Evolutionary conservation across 2,797 vertebrate species (phyloP).

Genomic region (Betta splendens): DNA sequence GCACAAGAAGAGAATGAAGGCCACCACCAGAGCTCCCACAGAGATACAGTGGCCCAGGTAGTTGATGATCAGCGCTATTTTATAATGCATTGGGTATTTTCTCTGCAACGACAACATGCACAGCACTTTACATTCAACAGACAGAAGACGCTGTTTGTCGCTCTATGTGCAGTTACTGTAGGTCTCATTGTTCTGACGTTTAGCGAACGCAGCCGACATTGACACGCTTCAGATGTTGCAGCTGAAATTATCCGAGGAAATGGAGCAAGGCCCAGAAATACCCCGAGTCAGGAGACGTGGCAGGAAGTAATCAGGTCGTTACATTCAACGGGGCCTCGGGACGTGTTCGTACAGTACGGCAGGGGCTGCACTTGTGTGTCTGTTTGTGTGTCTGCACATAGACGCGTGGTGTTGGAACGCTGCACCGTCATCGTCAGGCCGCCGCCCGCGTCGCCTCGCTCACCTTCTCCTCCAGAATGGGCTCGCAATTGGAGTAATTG

Average conservation of each 20-base stretch:
- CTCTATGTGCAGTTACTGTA: no score
- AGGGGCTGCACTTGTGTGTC: background rate
- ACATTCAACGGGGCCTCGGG: slow-evolving; percentile 14
- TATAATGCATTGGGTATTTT: slow-evolving; percentile 95
- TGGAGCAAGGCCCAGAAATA: slow-evolving; percentile 63
- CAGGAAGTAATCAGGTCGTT: slow-evolving; percentile 57
- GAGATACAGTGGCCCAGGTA: slow-evolving; percentile 98
- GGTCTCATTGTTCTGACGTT: slow-evolving; percentile 16
- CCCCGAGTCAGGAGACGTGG: slow-evolving; percentile 34
- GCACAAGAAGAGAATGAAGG: slow-evolving; percentile 95
- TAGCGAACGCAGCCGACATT: slow-evolving; percentile 46
- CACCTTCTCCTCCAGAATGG: slow-evolving; percentile 95
- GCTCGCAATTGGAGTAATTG: slow-evolving; percentile 96
- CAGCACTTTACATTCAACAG: slow-evolving; percentile 16
- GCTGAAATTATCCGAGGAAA: slow-evolving; percentile 53
- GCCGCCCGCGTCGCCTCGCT: slow-evolving; percentile 46
- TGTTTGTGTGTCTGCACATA: slow-evolving; percentile 17
- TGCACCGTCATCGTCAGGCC: background rate
- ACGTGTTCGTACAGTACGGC: no score
- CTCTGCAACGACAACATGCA: slow-evolving; percentile 76
- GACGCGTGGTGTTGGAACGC: slow-evolving; percentile 1
- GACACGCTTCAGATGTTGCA: slow-evolving; percentile 55
- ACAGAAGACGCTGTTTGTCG: background rate
- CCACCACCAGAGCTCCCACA: slow-evolving; percentile 90
- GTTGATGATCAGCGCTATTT: slow-evolving; percentile 94